Conservation (phyloP, 2,113 vertebrate species). For the Protomyctophum bolini region DNA sequence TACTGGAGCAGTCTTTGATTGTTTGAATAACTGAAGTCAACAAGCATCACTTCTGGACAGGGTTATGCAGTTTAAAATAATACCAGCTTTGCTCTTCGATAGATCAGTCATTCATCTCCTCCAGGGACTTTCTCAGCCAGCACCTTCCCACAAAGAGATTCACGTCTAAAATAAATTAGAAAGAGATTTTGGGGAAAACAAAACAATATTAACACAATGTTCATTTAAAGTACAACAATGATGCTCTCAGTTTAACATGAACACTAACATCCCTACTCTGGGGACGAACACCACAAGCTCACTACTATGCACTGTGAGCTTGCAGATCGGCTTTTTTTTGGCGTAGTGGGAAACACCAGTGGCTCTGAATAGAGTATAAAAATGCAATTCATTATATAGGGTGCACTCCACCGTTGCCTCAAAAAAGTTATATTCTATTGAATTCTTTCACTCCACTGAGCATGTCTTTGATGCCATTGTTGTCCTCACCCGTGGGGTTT, state of each 20-base stretch:
- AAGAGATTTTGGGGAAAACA: not conserved
- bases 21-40: no score
- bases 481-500: conserved; percentile 81
- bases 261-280: no score
- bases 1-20: not conserved
- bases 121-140: not conserved
- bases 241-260: no score
- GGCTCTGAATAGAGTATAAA: no score
- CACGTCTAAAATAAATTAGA: conserved; percentile 50
- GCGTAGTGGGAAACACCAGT: no score
- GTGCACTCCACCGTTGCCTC: no score
- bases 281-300: no score
- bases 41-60: not conserved
- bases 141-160: conserved; percentile 62
- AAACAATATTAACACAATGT: not conserved
- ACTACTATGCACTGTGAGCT: no score
- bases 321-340: no score
- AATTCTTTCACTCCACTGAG: not conserved
- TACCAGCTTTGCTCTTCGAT: conserved; percentile 1
- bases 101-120: not conserved
- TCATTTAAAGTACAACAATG: no score
- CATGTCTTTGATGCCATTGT: not conserved
- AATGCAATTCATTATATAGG: no score
- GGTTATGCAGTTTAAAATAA: not conserved
- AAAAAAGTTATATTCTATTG: not conserved